phyloP scores from a whole-genome alignment of 2,888 invertebrate species.

The Strigamia transsilvanica region DNA sequence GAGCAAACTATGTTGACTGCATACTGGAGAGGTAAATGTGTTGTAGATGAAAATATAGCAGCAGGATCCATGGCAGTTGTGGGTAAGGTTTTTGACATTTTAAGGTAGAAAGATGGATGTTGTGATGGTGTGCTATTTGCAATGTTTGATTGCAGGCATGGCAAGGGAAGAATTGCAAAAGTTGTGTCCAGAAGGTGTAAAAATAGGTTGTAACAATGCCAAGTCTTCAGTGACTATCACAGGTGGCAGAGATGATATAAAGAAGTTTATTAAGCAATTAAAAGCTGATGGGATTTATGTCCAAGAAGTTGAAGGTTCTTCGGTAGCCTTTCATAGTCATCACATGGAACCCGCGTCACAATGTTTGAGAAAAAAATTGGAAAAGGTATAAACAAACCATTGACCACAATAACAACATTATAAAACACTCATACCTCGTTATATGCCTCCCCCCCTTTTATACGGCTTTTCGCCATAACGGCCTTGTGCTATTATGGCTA shows the following conservation, averaged over 20 bases:
- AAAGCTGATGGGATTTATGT: slow-evolving; percentile 81
- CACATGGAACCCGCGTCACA: slow-evolving; percentile 87
- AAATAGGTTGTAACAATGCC: slow-evolving; percentile 94
- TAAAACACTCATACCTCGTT: too few species aligned
- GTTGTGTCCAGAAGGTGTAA: slow-evolving; percentile 79
- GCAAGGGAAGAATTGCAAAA: slow-evolving; percentile 82
- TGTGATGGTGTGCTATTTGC: too few species aligned
- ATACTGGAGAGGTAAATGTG: slow-evolving; percentile 66
- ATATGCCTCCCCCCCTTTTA: too few species aligned
- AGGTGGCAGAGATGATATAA: slow-evolving; percentile 78
- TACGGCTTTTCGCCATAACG: too few species aligned
- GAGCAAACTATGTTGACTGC: slow-evolving; percentile 67
- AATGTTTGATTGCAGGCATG: slow-evolving; percentile 65
- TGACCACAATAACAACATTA: too few species aligned
- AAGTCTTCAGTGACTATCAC: slow-evolving; percentile 93
- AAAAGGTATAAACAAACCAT: not conserved
- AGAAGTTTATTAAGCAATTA: slow-evolving; percentile 75
- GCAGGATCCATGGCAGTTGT: slow-evolving; percentile 64
- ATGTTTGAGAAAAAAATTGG: slow-evolving; percentile 75
- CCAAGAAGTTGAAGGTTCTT: slow-evolving; percentile 83
- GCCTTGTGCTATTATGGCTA: too few species aligned
- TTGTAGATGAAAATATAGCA: slow-evolving; percentile 57
- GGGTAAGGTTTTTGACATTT: slow-evolving; percentile 52
- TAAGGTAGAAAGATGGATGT: not conserved
- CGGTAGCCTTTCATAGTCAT: slow-evolving; percentile 91